Evolutionary conservation across 2,888 invertebrate species (phyloP).

Genomic region (Lasioglossum villosulum): DNA sequence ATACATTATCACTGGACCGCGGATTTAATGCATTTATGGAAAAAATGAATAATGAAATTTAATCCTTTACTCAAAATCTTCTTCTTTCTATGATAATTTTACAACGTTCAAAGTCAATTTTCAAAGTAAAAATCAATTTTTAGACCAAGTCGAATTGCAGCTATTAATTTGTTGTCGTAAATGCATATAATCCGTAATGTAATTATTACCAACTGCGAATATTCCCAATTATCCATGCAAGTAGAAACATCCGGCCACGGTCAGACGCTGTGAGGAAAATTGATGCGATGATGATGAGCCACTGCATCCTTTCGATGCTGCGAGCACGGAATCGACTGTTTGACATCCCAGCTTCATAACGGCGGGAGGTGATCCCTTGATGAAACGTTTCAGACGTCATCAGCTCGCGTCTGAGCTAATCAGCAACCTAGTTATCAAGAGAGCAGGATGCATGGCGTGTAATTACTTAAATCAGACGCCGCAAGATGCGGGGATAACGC

Average conservation of each 20-base stretch:
- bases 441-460: conserved; percentile 22
- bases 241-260: background rate
- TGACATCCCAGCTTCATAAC: background rate
- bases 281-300: background rate
- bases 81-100: background rate
- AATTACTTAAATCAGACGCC: conserved; percentile 42
- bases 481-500: conserved; percentile 20
- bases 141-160: too few species aligned
- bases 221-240: background rate
- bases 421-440: background rate
- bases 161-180: too few species aligned
- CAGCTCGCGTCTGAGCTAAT: background rate
- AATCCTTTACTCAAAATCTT: background rate
- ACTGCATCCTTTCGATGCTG: background rate
- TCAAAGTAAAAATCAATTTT: too few species aligned
- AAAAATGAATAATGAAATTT: too few species aligned
- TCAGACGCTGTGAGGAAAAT: background rate
- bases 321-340: background rate
- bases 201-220: background rate
- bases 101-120: background rate
- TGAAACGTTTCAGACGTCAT: conserved; percentile 3
- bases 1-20: background rate
- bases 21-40: too few species aligned
- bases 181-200: background rate
- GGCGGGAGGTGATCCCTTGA: background rate